Evolutionary conservation across 2,888 invertebrate genomes (phyloP), one percentile per base, ranked within the genome.

Genomic region (Deilephila elpenor): DNA sequence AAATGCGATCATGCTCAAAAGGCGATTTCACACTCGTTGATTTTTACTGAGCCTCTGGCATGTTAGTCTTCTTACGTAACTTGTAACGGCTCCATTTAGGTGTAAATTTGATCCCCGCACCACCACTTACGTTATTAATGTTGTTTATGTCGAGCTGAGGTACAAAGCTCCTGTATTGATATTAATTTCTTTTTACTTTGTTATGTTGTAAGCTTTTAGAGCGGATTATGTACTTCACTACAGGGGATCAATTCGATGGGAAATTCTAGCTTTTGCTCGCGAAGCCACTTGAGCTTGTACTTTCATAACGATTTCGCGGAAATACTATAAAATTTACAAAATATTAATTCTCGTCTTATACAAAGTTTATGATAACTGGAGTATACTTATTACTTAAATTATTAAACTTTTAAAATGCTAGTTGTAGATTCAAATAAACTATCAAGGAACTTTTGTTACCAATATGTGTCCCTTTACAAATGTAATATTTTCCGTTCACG

Each of bases 1-100:
- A 86, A 86, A 87, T 86, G 86, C 81, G 85, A 85, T 86, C 84
- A 86, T 84, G 82, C 82, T 81, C 80, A 80, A 85, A 82, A 81
- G 85, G 82, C 82, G 83, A 86, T 86, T 83, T 85, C 82, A 82
- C 81, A 83, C 82, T 82, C 80, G 80, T 80, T 82, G 83, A 81
- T 81, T 85, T 84, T 84, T 83, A 80, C 83, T 78, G 79, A 77
- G 77, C 79, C 76, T 75, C 72, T 79, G 76, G 78, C 75, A 71
- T 78, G 74, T 74, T 78, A 76, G 73, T 74, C 72, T 73, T 72
- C 71, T 67, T 74, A 74, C 67, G 72, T 75, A 75, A 73, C 53
- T 67, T 67, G 67, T 67, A 67, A 67, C 44, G 67, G 25, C 44
- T 25, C 51, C 67, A 67, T 25, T 67, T 70, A 70, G 25, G 59